These are phyloP conservation scores for Semnornis frantzii DNA, from an alignment of 2,113 vertebrate species.

Conservation along the genomic window DNA sequence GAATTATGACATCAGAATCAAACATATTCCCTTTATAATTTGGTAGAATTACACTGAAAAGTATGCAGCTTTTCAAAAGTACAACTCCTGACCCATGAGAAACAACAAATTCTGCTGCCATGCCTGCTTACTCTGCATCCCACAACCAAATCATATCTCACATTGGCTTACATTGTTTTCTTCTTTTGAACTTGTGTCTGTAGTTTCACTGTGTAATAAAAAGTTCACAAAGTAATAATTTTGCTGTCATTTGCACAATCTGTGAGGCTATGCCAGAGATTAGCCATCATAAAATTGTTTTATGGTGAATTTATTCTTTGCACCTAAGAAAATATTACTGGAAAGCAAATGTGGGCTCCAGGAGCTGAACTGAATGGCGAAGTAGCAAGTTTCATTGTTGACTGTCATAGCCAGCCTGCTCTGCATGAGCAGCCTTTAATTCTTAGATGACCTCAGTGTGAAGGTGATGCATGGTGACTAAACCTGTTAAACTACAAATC, in stretches of 20 bases:
- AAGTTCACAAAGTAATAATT: neutral
- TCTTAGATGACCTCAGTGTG: slow-evolving; percentile 51
- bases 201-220: neutral
- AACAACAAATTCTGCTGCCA: neutral
- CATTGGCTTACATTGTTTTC: neutral
- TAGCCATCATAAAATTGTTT: neutral
- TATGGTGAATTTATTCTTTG: neutral
- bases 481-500: slow-evolving; percentile 65
- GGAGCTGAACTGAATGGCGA: neutral
- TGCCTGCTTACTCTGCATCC: neutral
- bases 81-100: neutral
- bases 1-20: neutral
- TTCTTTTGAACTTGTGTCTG: neutral
- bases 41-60: neutral
- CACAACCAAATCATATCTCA: neutral
- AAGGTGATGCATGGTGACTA: slow-evolving; percentile 65
- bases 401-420: slow-evolving; percentile 54
- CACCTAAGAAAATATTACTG: neutral
- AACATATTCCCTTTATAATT: neutral
- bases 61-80: neutral
- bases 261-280: neutral
- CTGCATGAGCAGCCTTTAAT: slow-evolving; percentile 62
- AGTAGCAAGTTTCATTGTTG: slow-evolving; percentile 36
- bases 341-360: neutral
- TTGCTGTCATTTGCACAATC: neutral